Evolutionary conservation across 2,888 invertebrate species (phyloP), one percentile per base, ranked within the genome.

Genomic region (Acanthosepion esculentum): DNA sequence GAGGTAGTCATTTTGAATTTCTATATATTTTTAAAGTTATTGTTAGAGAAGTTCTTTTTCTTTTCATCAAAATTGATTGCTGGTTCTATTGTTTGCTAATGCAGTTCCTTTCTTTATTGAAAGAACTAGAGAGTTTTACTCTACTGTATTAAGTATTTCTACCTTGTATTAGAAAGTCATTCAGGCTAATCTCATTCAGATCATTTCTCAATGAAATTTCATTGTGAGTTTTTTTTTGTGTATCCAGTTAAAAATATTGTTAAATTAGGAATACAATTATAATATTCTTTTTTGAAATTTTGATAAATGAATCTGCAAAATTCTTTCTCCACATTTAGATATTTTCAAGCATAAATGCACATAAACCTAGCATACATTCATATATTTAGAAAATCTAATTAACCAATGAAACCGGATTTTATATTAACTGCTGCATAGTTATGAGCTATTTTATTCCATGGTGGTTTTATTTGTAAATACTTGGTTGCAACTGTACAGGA

Each of bases 71-170:
- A 78, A 78, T n/a, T 78, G 78, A 78, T 78, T 78, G 78, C 78
- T 78, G 78, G 12, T n/a, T 78, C 59, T 7, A 59, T 59, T 59
- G 59, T 59, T 78, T 78, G 78, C 18, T 78, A n/a, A 78, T n/a
- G 78, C 78, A 78, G 78, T 78, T 78, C n/a, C 78, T n/a, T 78
- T n/a, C 78, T 78, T 78, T 78, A 78, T 64, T 78, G 29, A 78
- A n/a, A 78, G 8, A 78, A n/a, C 78, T 29, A 78, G n/a, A 78
- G n/a, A 78, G n/a, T n/a, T 78, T 78, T n/a, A 3, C n/a, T 78
- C n/a, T 10, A 78, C 29, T 29, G 29, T n/a, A n/a, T 78, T n/a
- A 78, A n/a, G 59, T 6, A 59, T 59, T 59, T 3, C 29, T 8
- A 3, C n/a, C n/a, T 29, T 78, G 29, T 78, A 29, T 78, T n/a